Percentiles rank a stretch among this genome's conserved stretches.
Evolutionary conservation across 2,113 vertebrate species (phyloP).

Genomic region (Catharus fuscescens): DNA sequence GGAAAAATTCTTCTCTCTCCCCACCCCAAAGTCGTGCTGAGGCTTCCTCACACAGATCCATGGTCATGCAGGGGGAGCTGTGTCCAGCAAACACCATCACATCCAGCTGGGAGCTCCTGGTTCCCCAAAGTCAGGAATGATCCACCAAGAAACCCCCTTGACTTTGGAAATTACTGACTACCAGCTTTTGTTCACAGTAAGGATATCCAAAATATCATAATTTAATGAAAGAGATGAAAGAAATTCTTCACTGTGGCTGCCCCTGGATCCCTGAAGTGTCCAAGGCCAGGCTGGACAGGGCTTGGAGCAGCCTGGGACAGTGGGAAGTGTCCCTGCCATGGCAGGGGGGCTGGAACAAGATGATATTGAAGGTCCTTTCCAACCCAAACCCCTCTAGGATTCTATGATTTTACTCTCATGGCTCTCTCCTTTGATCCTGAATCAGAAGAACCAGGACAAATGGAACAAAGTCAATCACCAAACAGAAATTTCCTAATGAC

Average conservation of each 20-base stretch:
- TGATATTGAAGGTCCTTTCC: neutral
- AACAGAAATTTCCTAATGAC: neutral
- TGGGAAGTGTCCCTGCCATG: neutral
- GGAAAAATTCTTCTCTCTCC: neutral
- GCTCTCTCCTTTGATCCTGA: neutral
- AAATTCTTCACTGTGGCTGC: neutral
- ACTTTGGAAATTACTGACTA: neutral
- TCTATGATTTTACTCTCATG: neutral
- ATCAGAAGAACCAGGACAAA: neutral
- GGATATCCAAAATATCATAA: neutral
- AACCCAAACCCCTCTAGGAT: neutral
- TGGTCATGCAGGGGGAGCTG: rapidly evolving
- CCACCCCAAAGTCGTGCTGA: neutral
- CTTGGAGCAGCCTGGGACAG: neutral
- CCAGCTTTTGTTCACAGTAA: neutral
- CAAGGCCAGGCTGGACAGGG: rapidly evolving
- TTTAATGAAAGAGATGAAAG: neutral
- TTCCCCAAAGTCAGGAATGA: neutral
- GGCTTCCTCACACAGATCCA: neutral
- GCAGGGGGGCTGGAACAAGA: rapidly evolving
- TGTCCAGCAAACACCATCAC: neutral
- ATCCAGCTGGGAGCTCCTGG: neutral
- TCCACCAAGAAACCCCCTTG: neutral
- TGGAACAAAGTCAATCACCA: neutral
- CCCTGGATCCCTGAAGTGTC: neutral